phyloP scores from a whole-genome alignment of 2,888 invertebrate species.

The Patella pellucida region DNA sequence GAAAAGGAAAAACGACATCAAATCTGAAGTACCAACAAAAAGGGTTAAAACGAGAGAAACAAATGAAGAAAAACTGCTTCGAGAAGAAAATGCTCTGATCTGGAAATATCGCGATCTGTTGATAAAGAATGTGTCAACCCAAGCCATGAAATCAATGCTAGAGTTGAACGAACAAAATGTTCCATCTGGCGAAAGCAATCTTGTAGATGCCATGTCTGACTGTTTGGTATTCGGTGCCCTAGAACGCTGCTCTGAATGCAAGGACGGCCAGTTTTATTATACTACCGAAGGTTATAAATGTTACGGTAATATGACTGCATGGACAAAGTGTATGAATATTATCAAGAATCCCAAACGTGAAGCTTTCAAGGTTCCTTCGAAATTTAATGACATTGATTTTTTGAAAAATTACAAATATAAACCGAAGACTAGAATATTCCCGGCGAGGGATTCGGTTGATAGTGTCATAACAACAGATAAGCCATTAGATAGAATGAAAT shows the following conservation, averaged over 20 bases:
- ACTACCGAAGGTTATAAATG: constrained; percentile 85
- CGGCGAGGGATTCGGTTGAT: constrained; percentile 59
- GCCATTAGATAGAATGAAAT: constrained; percentile 82
- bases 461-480: constrained; percentile 31
- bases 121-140: constrained; percentile 76
- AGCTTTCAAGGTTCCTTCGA: constrained; percentile 79
- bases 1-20: constrained; percentile 55
- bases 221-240: constrained; percentile 90
- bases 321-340: constrained; percentile 87
- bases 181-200: constrained; percentile 79
- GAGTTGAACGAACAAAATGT: constrained; percentile 81
- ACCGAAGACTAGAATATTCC: constrained; percentile 66
- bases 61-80: constrained; percentile 60
- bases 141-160: constrained; percentile 78
- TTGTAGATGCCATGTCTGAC: constrained; percentile 85
- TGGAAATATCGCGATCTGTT: constrained; percentile 80
- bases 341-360: constrained; percentile 81
- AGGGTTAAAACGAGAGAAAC: constrained; percentile 62
- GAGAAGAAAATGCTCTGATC: constrained; percentile 81
- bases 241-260: constrained; percentile 84
- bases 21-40: constrained; percentile 32
- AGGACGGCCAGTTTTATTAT: constrained; percentile 77
- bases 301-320: constrained; percentile 85
- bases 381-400: constrained; percentile 73
- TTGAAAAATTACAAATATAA: constrained; percentile 72